These are phyloP conservation scores for Pygoscelis adeliae DNA, from an alignment of 2,113 vertebrate genomes.

Conservation along the genomic window DNA sequence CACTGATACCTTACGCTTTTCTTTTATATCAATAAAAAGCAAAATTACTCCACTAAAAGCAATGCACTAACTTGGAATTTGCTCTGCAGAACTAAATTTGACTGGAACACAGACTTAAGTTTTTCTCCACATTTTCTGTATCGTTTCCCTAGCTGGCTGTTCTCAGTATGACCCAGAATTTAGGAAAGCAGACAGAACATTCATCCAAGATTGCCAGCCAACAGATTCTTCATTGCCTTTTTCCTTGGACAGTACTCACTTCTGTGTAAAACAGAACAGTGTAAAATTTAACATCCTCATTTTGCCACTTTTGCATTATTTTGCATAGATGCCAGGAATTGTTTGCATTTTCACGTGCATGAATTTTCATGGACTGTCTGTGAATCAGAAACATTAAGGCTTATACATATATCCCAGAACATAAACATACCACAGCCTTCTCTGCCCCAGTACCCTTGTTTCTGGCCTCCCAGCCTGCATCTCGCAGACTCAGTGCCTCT, in stretches of 20 bases:
- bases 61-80: neutral
- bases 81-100: neutral
- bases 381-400: neutral
- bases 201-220: neutral
- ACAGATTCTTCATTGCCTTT: neutral
- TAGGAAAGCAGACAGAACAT: neutral
- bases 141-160: neutral
- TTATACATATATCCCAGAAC: neutral
- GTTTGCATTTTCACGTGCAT: neutral
- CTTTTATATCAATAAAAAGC: neutral
- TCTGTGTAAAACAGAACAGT: neutral
- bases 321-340: neutral
- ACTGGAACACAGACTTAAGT: neutral
- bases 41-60: neutral
- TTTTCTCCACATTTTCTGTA: neutral
- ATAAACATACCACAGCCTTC: neutral
- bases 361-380: neutral
- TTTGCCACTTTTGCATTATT: neutral
- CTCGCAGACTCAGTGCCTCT: neutral
- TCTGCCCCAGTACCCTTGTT: neutral
- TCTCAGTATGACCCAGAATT: neutral
- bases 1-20: neutral
- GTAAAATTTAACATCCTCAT: neutral
- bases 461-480: neutral
- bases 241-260: neutral